These are phyloP conservation scores for Popillia japonica DNA, from an alignment of 1,140 invertebrate species.

Conservation along the genomic window DNA sequence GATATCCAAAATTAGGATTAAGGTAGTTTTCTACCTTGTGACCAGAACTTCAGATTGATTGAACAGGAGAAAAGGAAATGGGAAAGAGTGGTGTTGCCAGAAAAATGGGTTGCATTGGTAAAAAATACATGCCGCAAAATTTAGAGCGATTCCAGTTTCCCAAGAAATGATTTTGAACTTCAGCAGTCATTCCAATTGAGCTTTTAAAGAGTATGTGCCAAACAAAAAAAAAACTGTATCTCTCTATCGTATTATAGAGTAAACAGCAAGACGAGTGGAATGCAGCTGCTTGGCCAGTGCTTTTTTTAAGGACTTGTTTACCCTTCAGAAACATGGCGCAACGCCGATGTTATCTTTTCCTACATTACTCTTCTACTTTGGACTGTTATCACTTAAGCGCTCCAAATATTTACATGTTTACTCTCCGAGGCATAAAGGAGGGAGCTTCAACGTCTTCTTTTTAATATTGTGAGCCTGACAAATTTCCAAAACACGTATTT, in stretches of 20 bases:
- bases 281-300: conserved; percentile 36
- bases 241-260: conserved; percentile 34
- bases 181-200: conserved; percentile 36
- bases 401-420: conserved; percentile 41
- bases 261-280: conserved; percentile 40
- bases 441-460: conserved; percentile 41
- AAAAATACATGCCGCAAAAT: conserved; percentile 43
- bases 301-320: conserved; percentile 38
- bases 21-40: conserved; percentile 42
- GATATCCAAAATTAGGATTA: conserved; percentile 44
- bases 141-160: conserved; percentile 43
- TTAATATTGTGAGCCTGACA: conserved; percentile 38
- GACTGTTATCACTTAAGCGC: conserved; percentile 40
- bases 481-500: conserved; percentile 40
- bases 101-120: conserved; percentile 40
- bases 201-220: conserved; percentile 40
- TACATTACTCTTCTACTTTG: conserved; percentile 43
- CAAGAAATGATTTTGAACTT: conserved; percentile 41
- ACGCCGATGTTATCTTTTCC: conserved; percentile 21
- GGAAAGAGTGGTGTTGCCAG: conserved; percentile 45
- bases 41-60: conserved; percentile 41
- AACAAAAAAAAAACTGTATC: conserved; percentile 22
- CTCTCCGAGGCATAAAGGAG: conserved; percentile 37
- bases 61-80: conserved; percentile 43
- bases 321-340: conserved; percentile 38